phyloP scores from a whole-genome alignment of 2,888 invertebrate genomes.

The Ephialtes manifestator region DNA sequence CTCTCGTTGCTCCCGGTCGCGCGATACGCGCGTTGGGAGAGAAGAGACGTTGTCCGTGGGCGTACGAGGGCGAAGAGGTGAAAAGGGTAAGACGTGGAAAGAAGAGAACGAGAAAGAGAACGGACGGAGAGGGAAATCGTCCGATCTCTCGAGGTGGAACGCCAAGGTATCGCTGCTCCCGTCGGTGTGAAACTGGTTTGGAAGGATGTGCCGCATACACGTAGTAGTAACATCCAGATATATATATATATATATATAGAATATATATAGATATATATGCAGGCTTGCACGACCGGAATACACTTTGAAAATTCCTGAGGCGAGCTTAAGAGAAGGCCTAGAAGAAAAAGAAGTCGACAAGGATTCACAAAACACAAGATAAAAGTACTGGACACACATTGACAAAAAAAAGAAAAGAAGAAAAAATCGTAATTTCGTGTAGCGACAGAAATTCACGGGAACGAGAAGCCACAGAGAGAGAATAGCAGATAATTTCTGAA shows the following conservation, averaged over 20 bases:
- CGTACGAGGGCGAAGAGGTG: conserved; percentile 46
- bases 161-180: conserved; percentile 77
- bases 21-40: conserved; percentile 20
- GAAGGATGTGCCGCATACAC: conserved; percentile 82
- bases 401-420: conserved; percentile 14
- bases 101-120: conserved; percentile 38
- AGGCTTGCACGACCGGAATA: conserved; percentile 68
- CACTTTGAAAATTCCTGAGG: conserved; percentile 80
- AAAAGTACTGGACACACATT: background rate
- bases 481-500: conserved; percentile 52
- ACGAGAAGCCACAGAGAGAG: background rate
- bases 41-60: conserved; percentile 48
- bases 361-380: conserved; percentile 12
- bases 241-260: conserved; percentile 31
- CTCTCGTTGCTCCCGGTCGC: conserved; percentile 23
- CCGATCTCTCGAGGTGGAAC: conserved; percentile 77
- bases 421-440: conserved; percentile 2
- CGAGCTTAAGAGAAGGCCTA: conserved; percentile 63
- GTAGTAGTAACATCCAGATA: conserved; percentile 62
- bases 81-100: background rate
- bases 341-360: conserved; percentile 47
- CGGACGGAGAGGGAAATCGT: conserved; percentile 69
- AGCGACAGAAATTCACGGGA: conserved; percentile 8
- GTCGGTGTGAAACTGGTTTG: conserved; percentile 84
- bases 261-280: conserved; percentile 1